phyloP scores from a whole-genome alignment of 2,888 invertebrate genomes.

The Nemotelus nigrinus region DNA sequence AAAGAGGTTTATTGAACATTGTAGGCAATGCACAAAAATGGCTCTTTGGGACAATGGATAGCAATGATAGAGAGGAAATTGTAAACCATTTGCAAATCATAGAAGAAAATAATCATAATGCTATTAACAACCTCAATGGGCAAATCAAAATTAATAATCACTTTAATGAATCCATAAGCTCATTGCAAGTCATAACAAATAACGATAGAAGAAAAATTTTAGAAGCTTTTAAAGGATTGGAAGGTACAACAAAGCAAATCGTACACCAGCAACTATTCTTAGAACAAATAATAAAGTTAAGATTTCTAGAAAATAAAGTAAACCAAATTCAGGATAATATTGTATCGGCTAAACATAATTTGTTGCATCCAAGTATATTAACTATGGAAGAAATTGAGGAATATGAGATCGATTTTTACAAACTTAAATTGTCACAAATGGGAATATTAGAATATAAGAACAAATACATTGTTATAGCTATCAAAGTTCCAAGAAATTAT shows the following conservation, averaged over 20 bases:
- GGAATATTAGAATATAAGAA: slow-evolving; percentile 40
- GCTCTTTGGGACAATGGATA: slow-evolving; percentile 47
- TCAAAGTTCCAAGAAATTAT: slow-evolving; percentile 34
- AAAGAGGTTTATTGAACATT: slow-evolving; percentile 37
- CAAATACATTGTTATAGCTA: slow-evolving; percentile 13
- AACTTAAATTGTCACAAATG: slow-evolving; percentile 42
- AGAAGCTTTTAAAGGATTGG: slow-evolving; percentile 20
- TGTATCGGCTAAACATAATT: slow-evolving; percentile 47
- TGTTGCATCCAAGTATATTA: slow-evolving; percentile 48
- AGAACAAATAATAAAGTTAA: neutral
- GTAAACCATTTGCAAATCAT: slow-evolving; percentile 37
- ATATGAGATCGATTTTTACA: slow-evolving; percentile 48
- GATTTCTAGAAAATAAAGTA: slow-evolving; percentile 43
- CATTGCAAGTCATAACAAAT: slow-evolving; percentile 17
- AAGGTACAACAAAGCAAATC: too few species aligned
- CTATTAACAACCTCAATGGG: slow-evolving; percentile 46
- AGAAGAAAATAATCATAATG: slow-evolving; percentile 48
- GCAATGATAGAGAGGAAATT: slow-evolving; percentile 34
- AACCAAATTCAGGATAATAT: slow-evolving; percentile 67
- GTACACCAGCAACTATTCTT: too few species aligned
- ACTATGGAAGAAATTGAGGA: slow-evolving; percentile 46
- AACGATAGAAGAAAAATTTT: slow-evolving; percentile 47
- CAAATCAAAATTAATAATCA: slow-evolving; percentile 49
- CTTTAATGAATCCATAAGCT: slow-evolving; percentile 46
- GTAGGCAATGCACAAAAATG: too few species aligned